These are phyloP conservation scores for Spondyliosoma cantharus DNA, from an alignment of 2,797 vertebrate genomes.

Conservation along the genomic window DNA sequence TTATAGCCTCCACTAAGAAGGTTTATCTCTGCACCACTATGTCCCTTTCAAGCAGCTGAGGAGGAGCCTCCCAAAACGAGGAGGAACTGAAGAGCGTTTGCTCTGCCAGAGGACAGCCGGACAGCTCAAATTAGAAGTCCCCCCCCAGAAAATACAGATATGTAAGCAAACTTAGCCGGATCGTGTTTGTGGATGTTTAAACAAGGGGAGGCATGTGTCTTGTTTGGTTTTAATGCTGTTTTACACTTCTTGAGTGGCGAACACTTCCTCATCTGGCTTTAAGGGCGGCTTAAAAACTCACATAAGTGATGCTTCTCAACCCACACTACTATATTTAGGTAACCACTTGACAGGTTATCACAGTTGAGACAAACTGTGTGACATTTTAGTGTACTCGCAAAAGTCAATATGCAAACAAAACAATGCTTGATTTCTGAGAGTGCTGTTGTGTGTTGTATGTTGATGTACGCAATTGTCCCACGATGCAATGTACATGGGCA, in stretches of 20 bases:
- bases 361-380: not conserved
- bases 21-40: conserved; percentile 47
- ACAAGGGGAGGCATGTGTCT: conserved; percentile 2
- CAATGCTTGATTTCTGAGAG: not conserved
- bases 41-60: conserved; percentile 34
- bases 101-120: conserved; percentile 17
- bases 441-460: too few relatives aligned
- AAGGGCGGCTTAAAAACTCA: not conserved
- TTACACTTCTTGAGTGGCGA: not conserved
- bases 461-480: too few relatives aligned
- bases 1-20: conserved; percentile 23
- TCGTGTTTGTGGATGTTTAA: conserved; percentile 35
- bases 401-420: too few relatives aligned
- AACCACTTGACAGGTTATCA: not conserved
- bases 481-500: not conserved
- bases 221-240: conserved; percentile 36
- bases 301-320: not conserved
- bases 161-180: conserved; percentile 17
- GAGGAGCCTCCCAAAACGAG: conserved; percentile 24
- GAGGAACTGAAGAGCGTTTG: conserved; percentile 7
- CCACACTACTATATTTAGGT: not conserved
- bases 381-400: too few relatives aligned
- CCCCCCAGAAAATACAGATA: conserved; percentile 6
- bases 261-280: not conserved
- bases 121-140: conserved; percentile 29